phyloP scores from a whole-genome alignment of 2,888 invertebrate species.

The Xanthorhoe designata region DNA sequence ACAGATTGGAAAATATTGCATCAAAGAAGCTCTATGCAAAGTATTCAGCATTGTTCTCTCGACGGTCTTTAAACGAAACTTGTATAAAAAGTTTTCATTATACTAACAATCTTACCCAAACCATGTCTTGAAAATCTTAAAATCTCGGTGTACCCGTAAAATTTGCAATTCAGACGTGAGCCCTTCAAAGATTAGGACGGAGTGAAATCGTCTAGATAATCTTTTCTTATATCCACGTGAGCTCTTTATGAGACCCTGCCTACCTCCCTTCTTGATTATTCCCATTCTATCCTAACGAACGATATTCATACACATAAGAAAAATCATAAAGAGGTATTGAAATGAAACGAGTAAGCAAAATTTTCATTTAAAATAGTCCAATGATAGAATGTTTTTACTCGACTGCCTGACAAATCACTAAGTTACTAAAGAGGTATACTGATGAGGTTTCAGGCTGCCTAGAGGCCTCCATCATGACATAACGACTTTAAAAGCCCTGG shows the following conservation, averaged over 20 bases:
- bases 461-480: too few species aligned
- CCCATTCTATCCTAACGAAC: slow-evolving; percentile 28
- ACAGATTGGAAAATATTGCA: slow-evolving; percentile 23
- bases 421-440: too few species aligned
- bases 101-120: slow-evolving; percentile 15
- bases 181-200: slow-evolving; percentile 34
- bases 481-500: too few species aligned
- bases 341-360: background rate
- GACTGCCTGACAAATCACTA: background rate
- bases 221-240: slow-evolving; percentile 40
- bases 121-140: slow-evolving; percentile 12
- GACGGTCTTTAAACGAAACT: slow-evolving; percentile 18
- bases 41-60: slow-evolving; percentile 22
- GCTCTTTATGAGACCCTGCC: slow-evolving; percentile 35
- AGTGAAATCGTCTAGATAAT: slow-evolving; percentile 39
- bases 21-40: slow-evolving; percentile 25
- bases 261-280: slow-evolving; percentile 30
- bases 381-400: background rate
- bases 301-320: slow-evolving; percentile 21
- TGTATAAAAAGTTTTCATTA: slow-evolving; percentile 18
- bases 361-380: background rate
- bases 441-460: too few species aligned
- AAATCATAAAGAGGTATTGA: slow-evolving; percentile 6
- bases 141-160: slow-evolving; percentile 30
- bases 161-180: slow-evolving; percentile 30